A percentile compares a stretch with the other conserved stretches of the same genome.
phyloP scores from a whole-genome alignment of 2,113 vertebrate species.

The Poeciliopsis prolifica region DNA sequence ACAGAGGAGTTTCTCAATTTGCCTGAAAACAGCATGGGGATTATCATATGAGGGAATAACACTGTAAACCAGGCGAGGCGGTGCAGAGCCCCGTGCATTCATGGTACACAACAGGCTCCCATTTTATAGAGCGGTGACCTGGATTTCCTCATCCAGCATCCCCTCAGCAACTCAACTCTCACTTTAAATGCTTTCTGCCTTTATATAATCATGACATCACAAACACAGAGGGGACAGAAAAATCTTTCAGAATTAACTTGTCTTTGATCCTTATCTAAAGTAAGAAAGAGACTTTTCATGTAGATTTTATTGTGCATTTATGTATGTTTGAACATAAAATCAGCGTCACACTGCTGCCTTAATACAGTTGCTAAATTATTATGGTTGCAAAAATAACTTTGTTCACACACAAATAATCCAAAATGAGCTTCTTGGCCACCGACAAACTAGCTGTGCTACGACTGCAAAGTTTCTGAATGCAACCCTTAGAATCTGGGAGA shows the following conservation, averaged over 20 bases:
- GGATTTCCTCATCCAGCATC: conserved; percentile 64
- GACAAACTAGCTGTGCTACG: conserved; percentile 66
- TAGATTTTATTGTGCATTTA: neutral
- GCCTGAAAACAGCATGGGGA: conserved; percentile 8
- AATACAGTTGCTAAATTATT: conserved; percentile 45
- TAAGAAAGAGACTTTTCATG: conserved; percentile 19
- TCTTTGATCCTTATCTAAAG: neutral
- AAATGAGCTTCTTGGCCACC: conserved; percentile 49
- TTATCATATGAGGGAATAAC: conserved; percentile 33
- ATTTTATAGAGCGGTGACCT: conserved; percentile 71
- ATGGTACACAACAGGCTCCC: conserved; percentile 54
- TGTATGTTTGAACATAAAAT: neutral
- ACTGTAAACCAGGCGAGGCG: conserved; percentile 20
- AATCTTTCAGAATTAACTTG: conserved; percentile 2
- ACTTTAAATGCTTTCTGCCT: conserved; percentile 55
- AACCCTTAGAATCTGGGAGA: conserved; percentile 62
- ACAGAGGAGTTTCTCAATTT: neutral
- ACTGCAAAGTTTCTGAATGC: conserved; percentile 75
- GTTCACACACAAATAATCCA: conserved; percentile 64
- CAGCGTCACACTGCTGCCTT: conserved; percentile 16
- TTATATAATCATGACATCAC: conserved; percentile 64
- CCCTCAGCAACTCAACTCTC: conserved; percentile 42
- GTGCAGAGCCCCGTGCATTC: conserved; percentile 50
- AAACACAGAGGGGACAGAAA: conserved; percentile 4
- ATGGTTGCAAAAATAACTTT: neutral